Base-by-base conservation (phyloP, 2,888 invertebrate genomes). In the Unio delphinus region DNA sequence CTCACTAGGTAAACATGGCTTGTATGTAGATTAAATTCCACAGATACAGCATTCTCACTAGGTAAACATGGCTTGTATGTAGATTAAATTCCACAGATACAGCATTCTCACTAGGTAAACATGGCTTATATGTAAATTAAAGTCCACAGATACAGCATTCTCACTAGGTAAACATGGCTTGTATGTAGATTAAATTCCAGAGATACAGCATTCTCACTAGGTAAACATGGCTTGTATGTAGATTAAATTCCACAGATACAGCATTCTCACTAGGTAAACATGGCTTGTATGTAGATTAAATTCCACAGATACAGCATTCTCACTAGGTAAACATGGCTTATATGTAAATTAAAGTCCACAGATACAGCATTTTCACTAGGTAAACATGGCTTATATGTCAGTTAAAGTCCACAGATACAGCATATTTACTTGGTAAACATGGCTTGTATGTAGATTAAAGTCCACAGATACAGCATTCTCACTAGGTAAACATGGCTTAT, bases 391-490 rank as follows among this genome's bases (percentile, higher is more conserved):
- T 34, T 34, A 6, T 34, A 34, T 7, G 7, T 34, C 6, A 6
- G 6, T 34, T 6, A 34, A 34, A 4, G 34, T 34, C 34, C 34
- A 34, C 34, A 34, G 34, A 34, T 34, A 34, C 34, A 7, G 34
- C 34, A 34, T 34, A 6, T 6, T 34, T 6, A 23, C 34, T 34
- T 6, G 34, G 5, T 34, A 34, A 34, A 34, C 7, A 7, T 34
- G 34, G 7, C 34, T 34, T 34, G 1, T 34, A 34, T 7, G 7
- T 34, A 4, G 5, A 4, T 34, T 6, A 34, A 34, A 34, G 34
- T 34, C 94, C 1, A 96, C 96, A 0, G 99, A 99, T 90, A 95
- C 95, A 18, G 99, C 98, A 0, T 99, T 99, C 92, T 98, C 98
- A 0, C 92, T 97, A 67, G 92, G 92, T 92, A 84, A 79, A 71